A percentile compares a stretch with the other conserved stretches of the same genome.
These are phyloP conservation scores for Coregonus suidteri DNA, from an alignment of 2,797 vertebrate genomes.

Conservation along the genomic window DNA sequence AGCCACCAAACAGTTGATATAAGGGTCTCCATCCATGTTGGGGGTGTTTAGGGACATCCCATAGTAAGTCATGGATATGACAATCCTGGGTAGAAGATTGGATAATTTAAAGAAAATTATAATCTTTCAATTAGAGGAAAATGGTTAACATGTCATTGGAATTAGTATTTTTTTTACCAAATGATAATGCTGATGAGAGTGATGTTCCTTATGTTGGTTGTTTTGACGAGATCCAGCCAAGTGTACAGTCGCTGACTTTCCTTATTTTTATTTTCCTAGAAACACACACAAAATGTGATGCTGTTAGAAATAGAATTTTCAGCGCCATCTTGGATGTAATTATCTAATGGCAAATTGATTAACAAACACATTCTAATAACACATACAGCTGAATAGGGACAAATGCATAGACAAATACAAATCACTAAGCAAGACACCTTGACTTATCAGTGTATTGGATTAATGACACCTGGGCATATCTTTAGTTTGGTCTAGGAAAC, in stretches of 20 bases:
- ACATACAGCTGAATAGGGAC: no score
- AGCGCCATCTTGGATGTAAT: not conserved
- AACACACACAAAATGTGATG: not conserved
- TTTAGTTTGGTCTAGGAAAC: no score
- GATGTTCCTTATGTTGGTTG: constrained; percentile 37
- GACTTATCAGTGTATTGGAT: no score
- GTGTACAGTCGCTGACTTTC: constrained; percentile 5
- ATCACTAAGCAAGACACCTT: no score
- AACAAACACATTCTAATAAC: no score
- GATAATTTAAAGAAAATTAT: not conserved
- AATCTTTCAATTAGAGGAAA: not conserved
- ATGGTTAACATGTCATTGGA: not conserved
- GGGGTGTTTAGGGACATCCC: constrained; percentile 46
- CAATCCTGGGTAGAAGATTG: constrained; percentile 24
- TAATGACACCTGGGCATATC: no score
- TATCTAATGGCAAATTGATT: no score
- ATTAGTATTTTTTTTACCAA: constrained; percentile 20
- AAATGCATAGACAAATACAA: no score
- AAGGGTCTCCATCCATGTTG: constrained; percentile 46
- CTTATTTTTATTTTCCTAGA: constrained; percentile 3
- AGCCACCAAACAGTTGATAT: constrained; percentile 44
- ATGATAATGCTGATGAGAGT: constrained; percentile 27
- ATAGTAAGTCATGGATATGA: constrained; percentile 41
- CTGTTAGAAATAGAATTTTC: not conserved
- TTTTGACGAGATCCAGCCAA: constrained; percentile 35